phyloP scores from a whole-genome alignment of 2,113 vertebrate genomes.

The Sebastes fasciatus region DNA sequence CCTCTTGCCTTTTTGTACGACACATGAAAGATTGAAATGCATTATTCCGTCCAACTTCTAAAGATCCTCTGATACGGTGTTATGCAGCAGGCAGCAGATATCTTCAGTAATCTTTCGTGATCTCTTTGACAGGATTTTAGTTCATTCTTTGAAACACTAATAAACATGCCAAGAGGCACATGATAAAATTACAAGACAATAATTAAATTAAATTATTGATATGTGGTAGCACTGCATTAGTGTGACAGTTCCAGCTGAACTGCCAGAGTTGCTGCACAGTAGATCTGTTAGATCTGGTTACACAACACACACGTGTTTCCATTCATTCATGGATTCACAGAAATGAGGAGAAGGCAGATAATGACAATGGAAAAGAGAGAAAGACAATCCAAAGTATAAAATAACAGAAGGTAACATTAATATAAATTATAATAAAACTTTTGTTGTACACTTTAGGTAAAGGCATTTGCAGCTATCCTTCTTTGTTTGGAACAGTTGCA shows the following conservation, averaged over 20 bases:
- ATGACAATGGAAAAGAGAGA: neutral
- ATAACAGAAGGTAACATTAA: neutral
- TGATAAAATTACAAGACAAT: slow-evolving; percentile 29
- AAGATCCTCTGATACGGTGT: neutral
- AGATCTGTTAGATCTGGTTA: slow-evolving; percentile 26
- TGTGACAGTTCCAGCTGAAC: neutral
- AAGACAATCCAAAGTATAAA: neutral
- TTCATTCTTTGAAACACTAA: slow-evolving; percentile 6
- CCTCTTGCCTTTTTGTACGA: neutral
- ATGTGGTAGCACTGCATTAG: slow-evolving; percentile 12
- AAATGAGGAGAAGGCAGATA: neutral
- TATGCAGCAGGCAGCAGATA: neutral
- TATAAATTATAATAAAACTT: neutral
- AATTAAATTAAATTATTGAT: slow-evolving; percentile 23
- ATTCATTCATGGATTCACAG: slow-evolving; percentile 14
- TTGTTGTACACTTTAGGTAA: neutral
- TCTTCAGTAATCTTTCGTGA: neutral
- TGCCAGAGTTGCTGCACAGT: neutral
- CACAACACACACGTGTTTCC: neutral
- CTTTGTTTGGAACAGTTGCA: neutral
- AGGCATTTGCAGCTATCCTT: neutral
- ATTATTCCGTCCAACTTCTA: neutral
- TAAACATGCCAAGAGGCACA: slow-evolving; percentile 12
- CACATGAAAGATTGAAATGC: neutral
- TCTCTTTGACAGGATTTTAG: neutral